Evolutionary conservation across 2,113 vertebrate genomes (phyloP), one percentile per base, ranked within the genome.

Genomic region (Trematomus loennbergii): DNA sequence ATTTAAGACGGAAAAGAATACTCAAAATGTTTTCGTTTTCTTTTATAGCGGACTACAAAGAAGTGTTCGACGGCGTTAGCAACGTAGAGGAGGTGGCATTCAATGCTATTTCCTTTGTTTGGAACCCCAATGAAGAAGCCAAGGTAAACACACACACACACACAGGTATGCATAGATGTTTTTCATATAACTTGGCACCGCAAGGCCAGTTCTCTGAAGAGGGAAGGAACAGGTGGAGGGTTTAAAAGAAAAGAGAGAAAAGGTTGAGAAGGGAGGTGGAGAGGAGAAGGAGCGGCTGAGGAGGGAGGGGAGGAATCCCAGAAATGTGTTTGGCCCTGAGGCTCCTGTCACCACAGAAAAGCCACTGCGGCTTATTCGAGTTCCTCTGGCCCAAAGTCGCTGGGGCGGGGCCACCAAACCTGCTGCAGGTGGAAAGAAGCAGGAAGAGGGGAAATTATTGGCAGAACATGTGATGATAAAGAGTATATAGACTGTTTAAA

Each of bases 31-130:
- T 13, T 43, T 10, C 15, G 29, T 60, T 70, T 29, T 29, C 3
- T 22, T 55, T 62, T 77, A 59, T 10, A 99, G 98, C 98, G 0
- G 98, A 99, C 92, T 99, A 98, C 85, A 99, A 99, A 88, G 98
- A 99, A 81, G 98, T 98, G 78, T 98, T 96, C 94, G 98, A 96
- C 69, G 97, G 97, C 0, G 96, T 99, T 69, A 96, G 96, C 88
- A 96, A 97, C 73, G 95, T 99, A 0, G 97, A 99, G 71, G 98
- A 99, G 89, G 90, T 99, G 54, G 97, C 98, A 49, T 99, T 98
- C 86, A 99, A 99, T 0, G 98, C 98, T 0, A 91, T 99, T 67
- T 99, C 98, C 80, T 99, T 99, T 5, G 88, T 99, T 72, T 99
- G 98, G 98, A 97, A 98, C 79, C 86, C 97, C 68, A 96, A 89